Base-by-base conservation (phyloP, 2,888 invertebrate genomes). In the Noctua janthina region DNA sequence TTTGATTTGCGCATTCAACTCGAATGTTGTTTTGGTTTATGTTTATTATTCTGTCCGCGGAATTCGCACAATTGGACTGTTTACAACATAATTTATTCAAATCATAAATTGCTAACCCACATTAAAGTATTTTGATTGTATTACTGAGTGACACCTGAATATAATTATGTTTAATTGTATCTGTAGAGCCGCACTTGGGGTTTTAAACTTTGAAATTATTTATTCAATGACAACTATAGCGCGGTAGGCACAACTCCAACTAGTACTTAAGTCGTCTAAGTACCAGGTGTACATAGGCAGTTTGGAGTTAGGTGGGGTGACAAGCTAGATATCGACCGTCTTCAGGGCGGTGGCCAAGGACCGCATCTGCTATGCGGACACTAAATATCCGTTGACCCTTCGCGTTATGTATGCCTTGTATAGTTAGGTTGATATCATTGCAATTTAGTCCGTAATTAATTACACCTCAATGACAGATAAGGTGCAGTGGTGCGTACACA, bases 321-420 rank as follows among this genome's bases (percentile, higher is more conserved):
- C 95, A 93, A 92, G 86, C 88, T 90, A 89, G 93, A 92, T 96
- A 96, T 97, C 96, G 96, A 97, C 96, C 96, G 96, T 96, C 96
- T 96, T 96, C 87, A 94, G 95, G 96, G 95, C 94, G 95, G 94
- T 94, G 95, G 95, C 96, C 95, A 96, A 96, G 96, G 95, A 96
- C 95, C 95, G 95, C 96, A 96, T 96, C 96, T 95, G 96, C 95
- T 95, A 95, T 95, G 95, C 95, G 95, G 95, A 94, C 95, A 95
- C 96, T 96, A 95, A 96, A 95, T 96, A 96, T 96, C 94, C 96
- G 94, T 96, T 96, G 96, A 96, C 96, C 96, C 95, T 95, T 94
- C 92, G 87, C 82, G 80, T 91, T 95, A 95, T 95, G 93, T 93
- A 91, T 90, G 89, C 92, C 93, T 93, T 86, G 94, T 94, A 93